These are phyloP conservation scores for Heliconius congener DNA, from an alignment of 1,140 invertebrate genomes.

Conservation along the genomic window DNA sequence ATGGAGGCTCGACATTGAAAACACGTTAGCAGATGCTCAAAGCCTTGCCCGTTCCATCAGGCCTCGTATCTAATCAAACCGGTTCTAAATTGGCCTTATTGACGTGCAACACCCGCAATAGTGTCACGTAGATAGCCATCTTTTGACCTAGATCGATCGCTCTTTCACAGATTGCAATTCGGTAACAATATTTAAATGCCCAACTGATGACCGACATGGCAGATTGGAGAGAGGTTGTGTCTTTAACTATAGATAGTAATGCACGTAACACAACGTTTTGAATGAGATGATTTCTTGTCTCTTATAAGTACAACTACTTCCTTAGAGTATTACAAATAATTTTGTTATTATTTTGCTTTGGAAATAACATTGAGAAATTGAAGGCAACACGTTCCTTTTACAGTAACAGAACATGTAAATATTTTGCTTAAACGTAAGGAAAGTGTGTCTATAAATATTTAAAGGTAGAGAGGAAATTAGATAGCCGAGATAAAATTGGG, in stretches of 20 bases:
- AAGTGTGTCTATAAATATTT: slow-evolving; percentile 61
- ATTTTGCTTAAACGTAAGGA: not conserved
- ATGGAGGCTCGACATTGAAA: slow-evolving; percentile 45
- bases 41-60: slow-evolving; percentile 27
- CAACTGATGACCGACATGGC: not conserved
- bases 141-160: slow-evolving; percentile 27
- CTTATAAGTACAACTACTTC: no score
- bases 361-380: not conserved
- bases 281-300: no score
- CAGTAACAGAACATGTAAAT: not conserved
- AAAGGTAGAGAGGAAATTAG: slow-evolving; percentile 53
- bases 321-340: no score
- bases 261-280: no score
- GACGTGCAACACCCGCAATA: slow-evolving; percentile 21
- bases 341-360: no score
- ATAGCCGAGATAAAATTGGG: slow-evolving; percentile 59
- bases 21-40: slow-evolving; percentile 39
- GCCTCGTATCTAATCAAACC: slow-evolving; percentile 36
- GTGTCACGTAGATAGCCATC: slow-evolving; percentile 32
- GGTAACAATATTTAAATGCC: not conserved
- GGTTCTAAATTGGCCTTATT: slow-evolving; percentile 36
- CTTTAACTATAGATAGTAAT: no score
- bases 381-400: not conserved
- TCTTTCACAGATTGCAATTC: not conserved
- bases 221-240: not conserved